These are phyloP conservation scores for Sebastes ruberrimus DNA, from an alignment of 2,797 vertebrate species.

Conservation along the genomic window DNA sequence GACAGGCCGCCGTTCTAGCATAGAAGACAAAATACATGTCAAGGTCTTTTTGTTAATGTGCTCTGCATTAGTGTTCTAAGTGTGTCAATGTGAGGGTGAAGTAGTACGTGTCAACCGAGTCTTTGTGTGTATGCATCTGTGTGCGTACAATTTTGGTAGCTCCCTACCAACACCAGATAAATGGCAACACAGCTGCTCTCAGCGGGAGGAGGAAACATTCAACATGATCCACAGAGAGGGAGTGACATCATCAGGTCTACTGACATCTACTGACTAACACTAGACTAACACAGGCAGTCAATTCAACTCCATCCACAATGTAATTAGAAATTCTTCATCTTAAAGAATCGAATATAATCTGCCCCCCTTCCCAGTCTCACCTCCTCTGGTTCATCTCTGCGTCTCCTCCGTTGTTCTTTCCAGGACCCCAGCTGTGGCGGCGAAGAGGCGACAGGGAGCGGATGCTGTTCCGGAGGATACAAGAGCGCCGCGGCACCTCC, in stretches of 20 bases:
- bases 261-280: constrained; percentile 28
- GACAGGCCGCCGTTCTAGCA: neutral
- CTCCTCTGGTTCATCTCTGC: constrained; percentile 93
- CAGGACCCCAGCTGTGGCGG: constrained; percentile 96
- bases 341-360: neutral
- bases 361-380: constrained; percentile 66
- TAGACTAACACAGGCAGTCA: neutral
- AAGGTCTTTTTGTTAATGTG: neutral
- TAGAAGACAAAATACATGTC: neutral
- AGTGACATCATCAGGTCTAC: constrained; percentile 30
- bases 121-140: neutral
- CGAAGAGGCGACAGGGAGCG: constrained; percentile 92
- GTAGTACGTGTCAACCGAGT: neutral
- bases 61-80: neutral
- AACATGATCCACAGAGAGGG: constrained; percentile 30
- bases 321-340: neutral
- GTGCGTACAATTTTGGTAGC: constrained; percentile 8
- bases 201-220: constrained; percentile 40
- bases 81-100: neutral
- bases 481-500: constrained; percentile 83
- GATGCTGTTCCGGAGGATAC: constrained; percentile 79
- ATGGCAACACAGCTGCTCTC: constrained; percentile 59
- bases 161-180: constrained; percentile 30
- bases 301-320: neutral
- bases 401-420: constrained; percentile 88